phyloP scores from a whole-genome alignment of 2,797 vertebrate genomes.

The Mormyrops attenuatus region DNA sequence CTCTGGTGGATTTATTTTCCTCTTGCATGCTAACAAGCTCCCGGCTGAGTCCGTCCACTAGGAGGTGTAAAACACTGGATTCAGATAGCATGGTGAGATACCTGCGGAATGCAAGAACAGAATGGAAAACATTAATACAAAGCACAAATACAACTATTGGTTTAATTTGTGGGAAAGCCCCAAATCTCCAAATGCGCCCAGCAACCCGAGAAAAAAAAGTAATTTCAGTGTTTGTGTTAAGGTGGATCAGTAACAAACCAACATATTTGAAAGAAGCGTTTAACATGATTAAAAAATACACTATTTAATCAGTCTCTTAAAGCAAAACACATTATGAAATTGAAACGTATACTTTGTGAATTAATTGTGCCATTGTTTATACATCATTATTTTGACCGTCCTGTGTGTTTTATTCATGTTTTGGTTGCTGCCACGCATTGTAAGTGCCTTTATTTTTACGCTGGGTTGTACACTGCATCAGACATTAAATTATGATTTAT shows the following conservation, averaged over 20 bases:
- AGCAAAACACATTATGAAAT: not conserved
- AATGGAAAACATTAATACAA: not conserved
- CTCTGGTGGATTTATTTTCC: slow-evolving; percentile 26
- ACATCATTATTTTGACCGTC: not conserved
- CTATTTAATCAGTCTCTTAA: not conserved
- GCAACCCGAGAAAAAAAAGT: not conserved
- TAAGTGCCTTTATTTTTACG: not conserved
- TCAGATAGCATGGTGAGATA: not conserved
- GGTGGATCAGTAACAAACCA: not conserved
- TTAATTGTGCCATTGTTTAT: not conserved
- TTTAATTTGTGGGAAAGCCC: not conserved
- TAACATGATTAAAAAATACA: not conserved
- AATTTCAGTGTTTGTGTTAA: not conserved
- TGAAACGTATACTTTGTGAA: not conserved
- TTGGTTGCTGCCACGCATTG: not conserved
- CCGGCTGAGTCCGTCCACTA: slow-evolving; percentile 21
- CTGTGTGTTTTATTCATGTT: not conserved
- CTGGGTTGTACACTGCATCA: not conserved
- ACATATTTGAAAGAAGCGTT: not conserved
- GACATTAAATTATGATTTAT: not conserved
- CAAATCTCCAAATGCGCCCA: not conserved
- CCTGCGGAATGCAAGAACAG: not conserved
- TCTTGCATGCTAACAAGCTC: slow-evolving; percentile 34
- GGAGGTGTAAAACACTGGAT: slow-evolving; percentile 25
- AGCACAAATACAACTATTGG: not conserved